Evolutionary conservation across 2,113 vertebrate species (phyloP).

Genomic region (Polyodon spathula): DNA sequence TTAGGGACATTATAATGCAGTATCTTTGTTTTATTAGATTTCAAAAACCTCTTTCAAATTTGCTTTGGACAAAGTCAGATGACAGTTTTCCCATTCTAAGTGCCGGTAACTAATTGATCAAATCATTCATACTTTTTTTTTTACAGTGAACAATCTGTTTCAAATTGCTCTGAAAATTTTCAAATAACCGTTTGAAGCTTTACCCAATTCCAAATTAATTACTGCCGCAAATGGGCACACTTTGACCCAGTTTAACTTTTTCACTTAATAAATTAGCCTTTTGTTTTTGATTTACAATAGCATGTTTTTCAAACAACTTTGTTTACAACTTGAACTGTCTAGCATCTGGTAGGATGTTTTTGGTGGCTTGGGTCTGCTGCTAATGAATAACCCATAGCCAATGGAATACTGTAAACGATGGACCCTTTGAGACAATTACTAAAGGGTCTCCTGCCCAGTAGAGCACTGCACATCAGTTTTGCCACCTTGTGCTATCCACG

Average conservation of each 20-base stretch:
- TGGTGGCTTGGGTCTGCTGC: conserved; percentile 26
- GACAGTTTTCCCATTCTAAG: no score
- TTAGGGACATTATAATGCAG: conserved; percentile 31
- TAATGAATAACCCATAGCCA: conserved; percentile 28
- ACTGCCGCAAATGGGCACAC: no score
- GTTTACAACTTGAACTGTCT: conserved; percentile 7
- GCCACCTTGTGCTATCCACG: conserved; percentile 58
- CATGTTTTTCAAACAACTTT: conserved; percentile 11
- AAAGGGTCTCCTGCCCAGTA: conserved; percentile 40
- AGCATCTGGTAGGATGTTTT: neutral
- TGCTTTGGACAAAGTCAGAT: neutral
- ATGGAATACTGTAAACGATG: conserved; percentile 26
- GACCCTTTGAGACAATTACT: conserved; percentile 39
- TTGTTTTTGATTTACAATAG: no score
- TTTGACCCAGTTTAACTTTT: no score
- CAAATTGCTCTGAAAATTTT: no score
- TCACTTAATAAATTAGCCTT: no score
- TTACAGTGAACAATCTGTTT: no score
- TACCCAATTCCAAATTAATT: no score
- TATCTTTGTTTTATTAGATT: conserved; percentile 22
- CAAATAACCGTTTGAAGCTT: no score
- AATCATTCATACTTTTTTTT: no score
- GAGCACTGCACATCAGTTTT: conserved; percentile 53
- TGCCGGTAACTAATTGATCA: no score
- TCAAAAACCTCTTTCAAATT: conserved; percentile 14